Base-by-base conservation (phyloP, 1,140 invertebrate species). In the Drosophila subobscura region DNA sequence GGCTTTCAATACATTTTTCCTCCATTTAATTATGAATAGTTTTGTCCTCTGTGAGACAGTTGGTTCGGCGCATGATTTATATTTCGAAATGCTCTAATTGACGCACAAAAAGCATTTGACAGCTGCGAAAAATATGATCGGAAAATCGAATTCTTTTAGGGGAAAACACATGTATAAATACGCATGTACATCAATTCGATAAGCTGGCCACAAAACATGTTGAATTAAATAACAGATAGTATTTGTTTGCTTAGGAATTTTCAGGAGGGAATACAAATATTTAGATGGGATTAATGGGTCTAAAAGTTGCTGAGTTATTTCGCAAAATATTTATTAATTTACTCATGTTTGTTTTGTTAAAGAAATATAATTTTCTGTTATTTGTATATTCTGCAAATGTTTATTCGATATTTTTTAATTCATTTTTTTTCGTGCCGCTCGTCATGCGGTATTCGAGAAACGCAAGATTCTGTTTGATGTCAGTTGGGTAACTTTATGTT, bases 71-170 rank as follows among this genome's bases (percentile, higher is more conserved):
- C 7, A 10, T 55, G 65, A 67, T 68, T 67, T 68, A 45, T 55
- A 25, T 16, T 23, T 16, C 1, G 23, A 67, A 55, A 55, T 55
- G 29, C 67, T 68, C 12, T 55, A 67, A 44, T 67, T 68, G 65
- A 68, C 65, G 65, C 63, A 68, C 63, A 49, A 20, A 49, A 67
- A 49, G 12, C 50, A 23, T 55, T 67, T 68, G 61, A 65, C 65
- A 68, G 65, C 65, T 68, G 65, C 10, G 42, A 40, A 64, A 68
- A 67, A 50, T 67, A 29, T 41, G 20, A 68, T 67, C 33, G 50
- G 45, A 37, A 61, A 60, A 53, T 42, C 44, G 33, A 72, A 65
- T 73, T 57, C n/a, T n/a, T 52, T n/a, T 54, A 49, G 46, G 20
- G 41, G 47, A 42, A 56, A 86, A 77, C 45, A 61, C 23, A 66